Base-by-base conservation (phyloP, 2,113 vertebrate genomes). In the Tragulus kanchil region DNA sequence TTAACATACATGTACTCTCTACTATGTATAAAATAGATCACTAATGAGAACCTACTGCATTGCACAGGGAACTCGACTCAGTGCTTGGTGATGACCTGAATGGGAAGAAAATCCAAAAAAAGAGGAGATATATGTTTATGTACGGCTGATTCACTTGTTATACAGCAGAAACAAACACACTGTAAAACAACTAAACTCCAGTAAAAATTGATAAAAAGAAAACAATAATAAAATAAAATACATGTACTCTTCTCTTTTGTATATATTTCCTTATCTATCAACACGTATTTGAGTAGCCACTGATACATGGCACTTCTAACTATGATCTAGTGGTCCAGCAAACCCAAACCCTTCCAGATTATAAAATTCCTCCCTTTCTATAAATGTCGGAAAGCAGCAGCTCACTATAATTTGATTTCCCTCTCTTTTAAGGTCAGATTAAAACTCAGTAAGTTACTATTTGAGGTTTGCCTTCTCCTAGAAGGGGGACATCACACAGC, bases 381-480 rank as follows among this genome's bases (percentile, higher is more conserved):
- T 64, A 96, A 82, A 64, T 90, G 93, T 98, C 86, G 96, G 71
- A 93, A 98, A 96, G 84, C 73, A 95, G 82, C 77, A 98, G 28
- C 48, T 90, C 90, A 92, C 94, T 97, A 26, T 93, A 94, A 97
- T 97, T 96, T 95, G 73, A 90, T 94, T 82, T 97, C 85, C 95
- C 54, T 97, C 94, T 96, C 91, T 97, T 85, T 59, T 75, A 50
- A 98, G 86, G 89, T 98, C 98, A 98, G 97, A 98, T 97, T 96
- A 98, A 97, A 98, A 97, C 75, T 86, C 0, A 56, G 93, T 31
- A 98, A 95, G 85, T 96, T 97, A 98, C 96, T 97, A 95, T 93
- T 92, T 42, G 42, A 93, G 48, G 89, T 98, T 95, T 93, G 87
- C 97, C 85, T 97, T 96, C 92, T 97, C 95, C 97, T 85, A 65